Conservation (phyloP, 2,113 vertebrate genomes). For the Protomyctophum bolini region DNA sequence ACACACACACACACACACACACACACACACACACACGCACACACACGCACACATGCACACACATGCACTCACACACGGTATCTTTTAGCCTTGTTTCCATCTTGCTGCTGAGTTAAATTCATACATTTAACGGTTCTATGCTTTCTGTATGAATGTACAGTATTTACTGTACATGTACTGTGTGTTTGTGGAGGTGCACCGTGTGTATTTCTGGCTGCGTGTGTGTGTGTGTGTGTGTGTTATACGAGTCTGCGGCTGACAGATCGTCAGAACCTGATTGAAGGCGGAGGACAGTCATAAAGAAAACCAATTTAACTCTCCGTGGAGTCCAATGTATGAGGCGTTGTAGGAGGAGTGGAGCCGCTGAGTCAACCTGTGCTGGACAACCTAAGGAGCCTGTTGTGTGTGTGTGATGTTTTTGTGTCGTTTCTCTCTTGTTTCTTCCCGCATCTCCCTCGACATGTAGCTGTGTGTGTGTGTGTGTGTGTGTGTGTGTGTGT, state of each 20-base stretch:
- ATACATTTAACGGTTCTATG: conserved; percentile 26
- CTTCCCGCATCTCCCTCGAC: too few species aligned
- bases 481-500: too few species aligned
- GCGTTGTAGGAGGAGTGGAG: too few species aligned
- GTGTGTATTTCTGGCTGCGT: conserved; percentile 17
- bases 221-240: conserved; percentile 5
- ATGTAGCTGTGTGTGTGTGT: too few species aligned
- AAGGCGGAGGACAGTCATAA: too few species aligned
- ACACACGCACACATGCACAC: not conserved
- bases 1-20: conserved; percentile 9
- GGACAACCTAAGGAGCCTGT: too few species aligned
- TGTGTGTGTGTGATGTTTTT: too few species aligned
- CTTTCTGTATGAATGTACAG: not conserved
- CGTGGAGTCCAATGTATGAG: too few species aligned
- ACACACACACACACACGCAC: conserved; percentile 13
- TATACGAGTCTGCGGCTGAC: conserved; percentile 55
- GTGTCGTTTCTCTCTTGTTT: too few species aligned
- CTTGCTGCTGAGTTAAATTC: too few species aligned
- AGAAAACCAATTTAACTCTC: too few species aligned
- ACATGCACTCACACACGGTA: not conserved
- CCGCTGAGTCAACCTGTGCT: too few species aligned
- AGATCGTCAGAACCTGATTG: conserved; percentile 57
- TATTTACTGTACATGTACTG: not conserved
- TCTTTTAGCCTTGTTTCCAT: not conserved
- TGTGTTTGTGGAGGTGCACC: not conserved